These are phyloP conservation scores for Drosophila diplacantha DNA, from an alignment of 2,888 invertebrate species.

Conservation along the genomic window DNA sequence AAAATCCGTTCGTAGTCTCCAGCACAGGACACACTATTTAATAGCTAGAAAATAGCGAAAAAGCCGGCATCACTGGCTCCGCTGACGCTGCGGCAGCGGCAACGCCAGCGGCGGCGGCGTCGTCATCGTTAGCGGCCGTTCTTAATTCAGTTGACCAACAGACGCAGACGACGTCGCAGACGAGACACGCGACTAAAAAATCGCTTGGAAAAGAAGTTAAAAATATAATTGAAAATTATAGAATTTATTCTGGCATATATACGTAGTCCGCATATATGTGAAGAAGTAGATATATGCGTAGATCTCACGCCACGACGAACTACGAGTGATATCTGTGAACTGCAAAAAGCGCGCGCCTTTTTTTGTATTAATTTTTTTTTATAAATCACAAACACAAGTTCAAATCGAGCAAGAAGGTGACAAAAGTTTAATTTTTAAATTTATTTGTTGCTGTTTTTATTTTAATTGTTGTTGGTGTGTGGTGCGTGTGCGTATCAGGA, in stretches of 20 bases:
- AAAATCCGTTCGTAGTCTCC: not conserved
- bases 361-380: constrained; percentile 23
- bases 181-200: constrained; percentile 65
- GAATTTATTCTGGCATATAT: constrained; percentile 21
- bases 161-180: constrained; percentile 68
- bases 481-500: constrained; percentile 56
- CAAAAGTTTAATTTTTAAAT: constrained; percentile 27
- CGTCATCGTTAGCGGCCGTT: constrained; percentile 49
- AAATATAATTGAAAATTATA: constrained; percentile 27
- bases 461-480: constrained; percentile 14
- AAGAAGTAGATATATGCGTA: constrained; percentile 15
- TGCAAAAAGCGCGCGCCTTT: constrained; percentile 55
- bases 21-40: not conserved
- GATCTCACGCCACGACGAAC: constrained; percentile 12
- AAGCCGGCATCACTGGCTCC: constrained; percentile 2
- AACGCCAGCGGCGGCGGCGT: constrained; percentile 39
- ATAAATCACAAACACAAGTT: constrained; percentile 26
- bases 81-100: constrained; percentile 22
- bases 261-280: constrained; percentile 10
- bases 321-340: constrained; percentile 4
- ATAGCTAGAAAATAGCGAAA: not conserved
- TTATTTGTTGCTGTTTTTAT: constrained; percentile 9
- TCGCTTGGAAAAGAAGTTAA: constrained; percentile 17
- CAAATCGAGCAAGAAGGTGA: constrained; percentile 49
- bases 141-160: constrained; percentile 75